These are phyloP conservation scores for Tenthredo amoena DNA, from an alignment of 2,888 invertebrate species.

Conservation along the genomic window DNA sequence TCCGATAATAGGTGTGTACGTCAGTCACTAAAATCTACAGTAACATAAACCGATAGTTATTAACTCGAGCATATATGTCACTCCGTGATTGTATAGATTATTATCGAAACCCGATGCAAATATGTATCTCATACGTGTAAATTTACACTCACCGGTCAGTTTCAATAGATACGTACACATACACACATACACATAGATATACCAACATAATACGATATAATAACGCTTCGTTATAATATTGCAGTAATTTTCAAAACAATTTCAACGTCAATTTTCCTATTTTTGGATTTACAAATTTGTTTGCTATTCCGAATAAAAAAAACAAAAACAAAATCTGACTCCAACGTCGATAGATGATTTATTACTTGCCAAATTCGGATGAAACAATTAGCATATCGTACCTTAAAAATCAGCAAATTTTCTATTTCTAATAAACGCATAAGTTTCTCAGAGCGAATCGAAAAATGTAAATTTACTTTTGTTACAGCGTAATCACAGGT, in stretches of 20 bases:
- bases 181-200: background rate
- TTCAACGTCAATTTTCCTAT: background rate
- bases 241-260: background rate
- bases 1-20: background rate
- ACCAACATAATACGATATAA: background rate
- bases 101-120: conserved; percentile 17
- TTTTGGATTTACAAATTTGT: background rate
- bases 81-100: background rate
- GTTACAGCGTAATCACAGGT: background rate
- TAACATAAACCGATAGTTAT: background rate
- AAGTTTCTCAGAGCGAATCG: background rate
- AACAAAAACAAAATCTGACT: background rate
- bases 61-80: conserved; percentile 9
- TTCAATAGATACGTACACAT: background rate
- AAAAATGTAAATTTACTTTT: conserved; percentile 10
- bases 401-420: background rate
- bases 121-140: background rate
- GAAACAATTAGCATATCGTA: too few relatives aligned
- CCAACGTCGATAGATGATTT: background rate
- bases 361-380: background rate
- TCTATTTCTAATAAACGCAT: conserved; percentile 15
- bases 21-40: background rate
- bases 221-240: background rate
- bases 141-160: conserved; percentile 2
- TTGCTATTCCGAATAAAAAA: background rate